Conservation (phyloP, 2,113 vertebrate genomes). For the Carassius carassius region DNA sequence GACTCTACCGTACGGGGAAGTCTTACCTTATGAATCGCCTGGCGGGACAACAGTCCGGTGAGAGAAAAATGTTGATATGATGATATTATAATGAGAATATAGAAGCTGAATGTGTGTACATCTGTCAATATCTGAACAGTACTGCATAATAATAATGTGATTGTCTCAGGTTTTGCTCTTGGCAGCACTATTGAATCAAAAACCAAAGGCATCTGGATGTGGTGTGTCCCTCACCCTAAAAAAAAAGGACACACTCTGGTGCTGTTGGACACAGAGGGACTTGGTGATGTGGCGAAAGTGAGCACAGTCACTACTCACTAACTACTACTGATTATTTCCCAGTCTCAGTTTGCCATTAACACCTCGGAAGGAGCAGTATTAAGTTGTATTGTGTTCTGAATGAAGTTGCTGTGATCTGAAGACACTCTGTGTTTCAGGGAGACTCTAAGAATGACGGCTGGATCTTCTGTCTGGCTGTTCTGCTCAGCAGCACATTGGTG, state of each 20-base stretch:
- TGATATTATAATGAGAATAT: no score
- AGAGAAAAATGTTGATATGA: neutral
- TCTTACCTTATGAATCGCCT: conserved; percentile 57
- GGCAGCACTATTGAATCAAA: conserved; percentile 68
- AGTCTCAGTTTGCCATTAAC: no score
- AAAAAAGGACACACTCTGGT: neutral
- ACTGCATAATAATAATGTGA: neutral
- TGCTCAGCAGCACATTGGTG: no score
- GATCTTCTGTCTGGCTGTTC: no score
- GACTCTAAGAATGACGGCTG: conserved; percentile 62
- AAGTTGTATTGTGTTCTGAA: no score
- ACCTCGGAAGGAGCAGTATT: no score
- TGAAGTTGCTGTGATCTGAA: neutral
- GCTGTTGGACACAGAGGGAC: conserved; percentile 50
- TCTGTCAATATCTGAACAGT: neutral
- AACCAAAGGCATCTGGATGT: conserved; percentile 65
- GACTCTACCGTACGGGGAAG: conserved; percentile 51
- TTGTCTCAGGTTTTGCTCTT: conserved; percentile 41
- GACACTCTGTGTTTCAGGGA: conserved; percentile 50
- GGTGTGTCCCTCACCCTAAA: conserved; percentile 60
- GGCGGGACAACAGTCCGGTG: conserved; percentile 38
- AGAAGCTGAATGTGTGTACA: neutral
- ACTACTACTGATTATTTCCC: no score
- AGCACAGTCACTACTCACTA: neutral
- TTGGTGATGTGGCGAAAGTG: conserved; percentile 42